These are phyloP conservation scores for Hephaestus fuliginosus DNA, from an alignment of 2,797 vertebrate genomes.

Conservation along the genomic window DNA sequence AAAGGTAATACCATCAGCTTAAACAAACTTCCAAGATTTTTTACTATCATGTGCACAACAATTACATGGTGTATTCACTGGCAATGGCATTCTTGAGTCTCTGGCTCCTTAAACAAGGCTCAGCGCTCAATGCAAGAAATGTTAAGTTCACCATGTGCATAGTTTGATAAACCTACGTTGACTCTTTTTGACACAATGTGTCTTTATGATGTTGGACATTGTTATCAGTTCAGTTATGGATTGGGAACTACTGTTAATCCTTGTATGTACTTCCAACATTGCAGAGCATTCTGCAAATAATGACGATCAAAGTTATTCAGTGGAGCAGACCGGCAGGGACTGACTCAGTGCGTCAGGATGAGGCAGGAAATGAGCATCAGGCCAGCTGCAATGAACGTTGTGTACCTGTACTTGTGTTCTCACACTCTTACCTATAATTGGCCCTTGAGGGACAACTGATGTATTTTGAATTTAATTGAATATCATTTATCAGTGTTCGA, in stretches of 20 bases:
- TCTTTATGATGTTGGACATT: background rate
- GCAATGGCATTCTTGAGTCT: too few relatives aligned
- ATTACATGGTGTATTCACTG: too few relatives aligned
- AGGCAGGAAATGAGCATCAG: conserved; percentile 60
- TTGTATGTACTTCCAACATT: conserved; percentile 15
- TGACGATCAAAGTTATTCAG: conserved; percentile 53
- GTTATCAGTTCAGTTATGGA: background rate
- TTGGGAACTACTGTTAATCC: background rate
- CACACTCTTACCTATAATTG: background rate
- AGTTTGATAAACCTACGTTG: background rate
- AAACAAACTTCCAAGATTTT: too few relatives aligned
- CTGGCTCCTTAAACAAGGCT: too few relatives aligned
- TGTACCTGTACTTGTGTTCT: too few relatives aligned
- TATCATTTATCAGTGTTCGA: background rate
- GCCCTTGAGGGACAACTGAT: background rate
- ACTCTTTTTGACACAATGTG: background rate
- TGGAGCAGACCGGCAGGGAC: conserved; percentile 51
- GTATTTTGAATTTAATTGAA: background rate
- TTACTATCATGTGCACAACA: too few relatives aligned
- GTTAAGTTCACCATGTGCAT: background rate
- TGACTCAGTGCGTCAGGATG: conserved; percentile 39
- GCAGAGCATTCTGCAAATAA: conserved; percentile 49
- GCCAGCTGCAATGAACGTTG: background rate
- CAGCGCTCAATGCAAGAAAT: too few relatives aligned
- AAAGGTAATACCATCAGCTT: too few relatives aligned